A percentile compares a stretch with the other conserved stretches of the same genome.
These are phyloP conservation scores for Eueremaeus valkanovi DNA, from an alignment of 2,888 invertebrate genomes.

Conservation along the genomic window DNA sequence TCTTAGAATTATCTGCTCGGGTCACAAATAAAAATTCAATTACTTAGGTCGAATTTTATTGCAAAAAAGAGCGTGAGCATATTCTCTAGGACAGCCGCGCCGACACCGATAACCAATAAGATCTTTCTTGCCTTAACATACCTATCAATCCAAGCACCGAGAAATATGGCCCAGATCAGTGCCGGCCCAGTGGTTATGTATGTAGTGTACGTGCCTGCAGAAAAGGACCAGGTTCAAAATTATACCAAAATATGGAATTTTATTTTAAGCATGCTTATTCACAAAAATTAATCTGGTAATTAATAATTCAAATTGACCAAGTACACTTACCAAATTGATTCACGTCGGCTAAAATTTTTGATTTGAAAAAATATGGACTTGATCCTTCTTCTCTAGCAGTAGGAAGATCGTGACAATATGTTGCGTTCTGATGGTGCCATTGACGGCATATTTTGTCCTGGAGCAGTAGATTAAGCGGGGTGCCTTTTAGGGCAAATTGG, in stretches of 20 bases:
- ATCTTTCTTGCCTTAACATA: neutral
- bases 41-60: neutral
- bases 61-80: neutral
- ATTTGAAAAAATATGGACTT: neutral
- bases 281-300: neutral
- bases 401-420: constrained; percentile 13
- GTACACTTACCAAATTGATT: neutral
- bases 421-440: neutral
- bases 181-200: neutral
- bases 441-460: constrained; percentile 34
- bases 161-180: neutral
- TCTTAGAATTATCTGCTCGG: neutral
- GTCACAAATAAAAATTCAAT: neutral
- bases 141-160: constrained; percentile 13
- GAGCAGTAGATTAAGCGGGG: constrained; percentile 4
- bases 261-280: neutral
- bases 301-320: neutral
- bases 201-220: neutral
- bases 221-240: too few species aligned
- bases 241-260: neutral
- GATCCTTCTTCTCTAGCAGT: neutral
- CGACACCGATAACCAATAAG: neutral
- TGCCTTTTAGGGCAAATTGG: neutral
- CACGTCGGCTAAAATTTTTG: constrained; percentile 18
- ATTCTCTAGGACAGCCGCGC: neutral